phyloP scores from a whole-genome alignment of 2,888 invertebrate genomes.

The Cosmorhoe ocellata region DNA sequence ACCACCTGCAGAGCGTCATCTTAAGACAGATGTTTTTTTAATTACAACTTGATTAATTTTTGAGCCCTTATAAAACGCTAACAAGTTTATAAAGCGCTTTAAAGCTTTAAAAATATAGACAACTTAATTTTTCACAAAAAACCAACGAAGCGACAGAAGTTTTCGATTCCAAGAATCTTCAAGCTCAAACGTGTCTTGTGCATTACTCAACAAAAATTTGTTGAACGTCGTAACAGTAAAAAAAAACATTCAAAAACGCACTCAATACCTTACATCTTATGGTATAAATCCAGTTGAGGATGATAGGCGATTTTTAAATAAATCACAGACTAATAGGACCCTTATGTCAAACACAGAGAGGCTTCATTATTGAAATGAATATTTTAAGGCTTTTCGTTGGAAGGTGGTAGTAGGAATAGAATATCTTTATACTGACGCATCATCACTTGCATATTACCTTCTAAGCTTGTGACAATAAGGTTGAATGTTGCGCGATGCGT shows the following conservation, averaged over 20 bases:
- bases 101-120: no score
- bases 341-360: conserved; percentile 61
- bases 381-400: conserved; percentile 57
- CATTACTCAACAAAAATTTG: conserved; percentile 45
- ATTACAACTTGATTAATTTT: no score
- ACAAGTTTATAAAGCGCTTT: no score
- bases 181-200: conserved; percentile 65
- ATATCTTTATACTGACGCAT: conserved; percentile 33
- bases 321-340: conserved; percentile 58
- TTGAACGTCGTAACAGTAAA: conserved; percentile 4
- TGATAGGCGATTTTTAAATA: conserved; percentile 18
- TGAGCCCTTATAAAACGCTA: no score
- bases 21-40: no score
- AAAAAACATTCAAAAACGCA: conserved; percentile 23
- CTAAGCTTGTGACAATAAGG: conserved; percentile 20
- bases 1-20: no score
- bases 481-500: conserved; percentile 32
- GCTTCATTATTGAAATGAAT: conserved; percentile 63
- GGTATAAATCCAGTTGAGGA: conserved; percentile 18
- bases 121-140: conserved; percentile 63
- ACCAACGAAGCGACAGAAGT: conserved; percentile 52
- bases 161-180: conserved; percentile 64
- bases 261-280: conserved; percentile 13
- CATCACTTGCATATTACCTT: conserved; percentile 9
- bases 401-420: conserved; percentile 61